These are phyloP conservation scores for Corythaixoides concolor DNA, from an alignment of 2,113 vertebrate genomes.

Conservation along the genomic window DNA sequence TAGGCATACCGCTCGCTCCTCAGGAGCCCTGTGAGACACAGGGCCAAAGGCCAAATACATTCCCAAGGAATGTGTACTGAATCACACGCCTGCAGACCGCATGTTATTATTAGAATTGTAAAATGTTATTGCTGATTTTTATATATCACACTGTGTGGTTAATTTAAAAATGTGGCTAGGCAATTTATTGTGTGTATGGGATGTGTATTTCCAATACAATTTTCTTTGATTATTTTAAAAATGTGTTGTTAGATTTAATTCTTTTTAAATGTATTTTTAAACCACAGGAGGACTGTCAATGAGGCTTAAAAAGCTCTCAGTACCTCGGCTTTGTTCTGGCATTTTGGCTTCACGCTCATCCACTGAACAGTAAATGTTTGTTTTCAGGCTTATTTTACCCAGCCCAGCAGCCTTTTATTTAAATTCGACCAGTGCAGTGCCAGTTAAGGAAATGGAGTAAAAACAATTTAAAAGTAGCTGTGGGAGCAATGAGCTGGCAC, in stretches of 20 bases:
- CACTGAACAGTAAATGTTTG: slow-evolving; percentile 38
- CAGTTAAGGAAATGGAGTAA: not conserved
- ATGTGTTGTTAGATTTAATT: slow-evolving; percentile 56
- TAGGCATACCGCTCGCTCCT: slow-evolving; percentile 55
- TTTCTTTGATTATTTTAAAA: slow-evolving; percentile 68
- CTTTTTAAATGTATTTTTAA: slow-evolving; percentile 45
- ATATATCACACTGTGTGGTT: slow-evolving; percentile 66
- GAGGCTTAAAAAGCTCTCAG: slow-evolving; percentile 22
- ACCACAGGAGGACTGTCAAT: slow-evolving; percentile 17
- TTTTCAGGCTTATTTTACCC: slow-evolving; percentile 30
- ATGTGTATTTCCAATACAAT: slow-evolving; percentile 53
- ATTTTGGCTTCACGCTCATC: slow-evolving; percentile 34
- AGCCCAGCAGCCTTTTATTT: not conserved
- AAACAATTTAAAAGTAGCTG: not conserved
- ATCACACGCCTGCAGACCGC: slow-evolving; percentile 54
- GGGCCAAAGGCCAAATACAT: slow-evolving; percentile 69
- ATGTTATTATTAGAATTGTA: slow-evolving; percentile 63
- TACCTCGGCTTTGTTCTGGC: slow-evolving; percentile 14
- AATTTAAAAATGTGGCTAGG: slow-evolving; percentile 60
- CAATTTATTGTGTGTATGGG: slow-evolving; percentile 58
- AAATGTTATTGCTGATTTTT: slow-evolving; percentile 69
- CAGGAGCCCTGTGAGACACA: slow-evolving; percentile 57
- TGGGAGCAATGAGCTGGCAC: not conserved
- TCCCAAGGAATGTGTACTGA: slow-evolving; percentile 62
- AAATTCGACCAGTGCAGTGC: not conserved